A percentile compares a stretch with the other conserved stretches of the same genome.
phyloP scores from a whole-genome alignment of 30 jellyfish, hydroid and myxozoan species.

The Hydractinia echinata region DNA sequence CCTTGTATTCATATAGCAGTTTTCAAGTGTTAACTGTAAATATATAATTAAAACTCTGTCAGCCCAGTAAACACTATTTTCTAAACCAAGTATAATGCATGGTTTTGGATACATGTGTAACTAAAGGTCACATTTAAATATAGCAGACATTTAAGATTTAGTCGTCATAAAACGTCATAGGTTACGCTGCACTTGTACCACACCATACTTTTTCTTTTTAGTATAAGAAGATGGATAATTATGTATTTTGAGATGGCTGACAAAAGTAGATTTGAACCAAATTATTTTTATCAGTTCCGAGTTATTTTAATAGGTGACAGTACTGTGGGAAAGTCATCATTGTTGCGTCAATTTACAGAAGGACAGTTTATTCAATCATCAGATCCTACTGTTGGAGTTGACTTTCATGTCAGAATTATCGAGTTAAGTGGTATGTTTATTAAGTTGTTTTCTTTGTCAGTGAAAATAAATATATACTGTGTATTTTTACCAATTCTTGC shows the following conservation, averaged over 20 bases:
- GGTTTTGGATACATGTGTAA: no score
- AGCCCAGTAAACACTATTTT: no score
- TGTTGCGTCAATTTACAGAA: slow-evolving; percentile 90
- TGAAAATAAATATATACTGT: neutral
- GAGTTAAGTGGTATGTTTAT: slow-evolving; percentile 59
- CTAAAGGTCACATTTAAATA: no score
- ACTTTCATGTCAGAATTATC: slow-evolving; percentile 84
- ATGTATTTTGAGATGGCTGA: neutral
- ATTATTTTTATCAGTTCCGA: slow-evolving; percentile 78
- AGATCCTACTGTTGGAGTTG: slow-evolving; percentile 98
- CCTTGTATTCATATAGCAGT: no score
- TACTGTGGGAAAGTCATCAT: slow-evolving; percentile 96
- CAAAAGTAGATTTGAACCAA: slow-evolving; percentile 38
- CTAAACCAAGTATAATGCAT: no score
- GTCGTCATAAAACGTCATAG: neutral
- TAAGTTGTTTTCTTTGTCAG: neutral
- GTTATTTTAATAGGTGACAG: slow-evolving; percentile 91
- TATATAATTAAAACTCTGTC: no score
- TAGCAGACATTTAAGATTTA: no score
- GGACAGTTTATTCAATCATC: slow-evolving; percentile 94
- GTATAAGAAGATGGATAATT: neutral
- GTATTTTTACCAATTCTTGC: neutral
- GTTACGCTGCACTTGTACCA: neutral
- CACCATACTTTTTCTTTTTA: neutral
- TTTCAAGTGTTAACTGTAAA: no score